Evolutionary conservation across 2,113 vertebrate genomes (phyloP), one percentile per base, ranked within the genome.

Genomic region (Sylvilagus bachmani): DNA sequence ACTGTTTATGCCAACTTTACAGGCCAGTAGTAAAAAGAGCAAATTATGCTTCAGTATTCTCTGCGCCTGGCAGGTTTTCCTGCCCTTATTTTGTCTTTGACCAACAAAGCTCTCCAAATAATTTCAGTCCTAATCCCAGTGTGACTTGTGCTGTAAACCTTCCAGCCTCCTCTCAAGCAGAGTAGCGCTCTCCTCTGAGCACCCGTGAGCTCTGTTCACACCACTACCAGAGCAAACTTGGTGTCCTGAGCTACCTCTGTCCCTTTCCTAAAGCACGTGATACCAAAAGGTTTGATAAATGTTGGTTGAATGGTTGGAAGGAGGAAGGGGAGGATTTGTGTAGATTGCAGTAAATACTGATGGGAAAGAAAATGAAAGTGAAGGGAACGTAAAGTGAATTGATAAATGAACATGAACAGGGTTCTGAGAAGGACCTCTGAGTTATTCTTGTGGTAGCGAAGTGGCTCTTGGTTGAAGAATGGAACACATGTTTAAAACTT

Each of bases 61-160:
- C 58, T 90, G 89, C 74, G 55, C 75, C 67, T 79, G 71, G 89
- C 74, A 77, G 64, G 8, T 86, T 92, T 21, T 94, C 62, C 22
- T 31, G 86, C 5, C 29, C 61, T n/a, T 10, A 86, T n/a, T 62
- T 81, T 86, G 77, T 91, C 33, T 83, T 90, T 22, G 78, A 36
- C 51, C 14, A 27, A 62, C 25, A 33, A 62, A 89, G 55, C 38
- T 82, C 25, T 51, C 10, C 58, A 62, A 5, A 64, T 79, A 29
- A 69, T 86, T 81, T 21, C 27, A 58, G 49, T 78, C n/a, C 49
- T 49, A 89, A 3, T 31, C 29, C n/a, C 49, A 44, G 27, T 36
- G 38, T 67, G 21, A 16, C 80, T 36, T 62, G 62, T 82, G 11
- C 73, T 64, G 8, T 22, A 2, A 77, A 11, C 0, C 31, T 80